Evolutionary conservation across 2,797 vertebrate species (phyloP).

Genomic region (Lateolabrax maculatus): DNA sequence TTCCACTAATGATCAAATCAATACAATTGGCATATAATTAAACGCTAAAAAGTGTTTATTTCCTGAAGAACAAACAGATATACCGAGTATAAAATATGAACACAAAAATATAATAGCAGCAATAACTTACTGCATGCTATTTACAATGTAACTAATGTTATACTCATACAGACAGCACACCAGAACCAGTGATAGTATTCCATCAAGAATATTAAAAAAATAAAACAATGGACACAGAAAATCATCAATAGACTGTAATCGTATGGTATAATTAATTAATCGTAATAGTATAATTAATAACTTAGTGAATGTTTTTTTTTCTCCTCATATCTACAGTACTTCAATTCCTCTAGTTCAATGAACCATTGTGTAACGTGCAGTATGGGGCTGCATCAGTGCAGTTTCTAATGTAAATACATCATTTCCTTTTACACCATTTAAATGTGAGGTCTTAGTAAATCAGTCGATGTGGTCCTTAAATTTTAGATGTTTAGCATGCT

Average conservation of each 20-base stretch:
- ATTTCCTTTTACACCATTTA: constrained; percentile 23
- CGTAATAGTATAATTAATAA: neutral
- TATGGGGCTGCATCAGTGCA: neutral
- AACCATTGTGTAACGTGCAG: neutral
- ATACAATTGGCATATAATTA: neutral
- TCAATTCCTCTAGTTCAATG: neutral
- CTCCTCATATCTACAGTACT: neutral
- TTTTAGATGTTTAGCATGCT: constrained; percentile 41
- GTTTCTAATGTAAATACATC: constrained; percentile 12
- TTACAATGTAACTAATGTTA: constrained; percentile 9
- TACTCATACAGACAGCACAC: neutral
- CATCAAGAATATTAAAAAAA: neutral
- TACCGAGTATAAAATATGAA: neutral
- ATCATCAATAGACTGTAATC: neutral
- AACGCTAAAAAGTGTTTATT: neutral
- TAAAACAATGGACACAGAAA: neutral
- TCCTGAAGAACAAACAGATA: neutral
- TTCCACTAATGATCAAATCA: neutral
- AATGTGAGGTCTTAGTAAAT: constrained; percentile 30
- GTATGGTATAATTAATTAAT: too few species aligned
- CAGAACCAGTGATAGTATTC: neutral
- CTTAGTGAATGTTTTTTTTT: neutral
- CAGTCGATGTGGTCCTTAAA: constrained; percentile 23
- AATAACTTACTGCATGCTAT: neutral
- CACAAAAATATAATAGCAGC: neutral